phyloP scores from a whole-genome alignment of 2,797 vertebrate species.

The Betta splendens region DNA sequence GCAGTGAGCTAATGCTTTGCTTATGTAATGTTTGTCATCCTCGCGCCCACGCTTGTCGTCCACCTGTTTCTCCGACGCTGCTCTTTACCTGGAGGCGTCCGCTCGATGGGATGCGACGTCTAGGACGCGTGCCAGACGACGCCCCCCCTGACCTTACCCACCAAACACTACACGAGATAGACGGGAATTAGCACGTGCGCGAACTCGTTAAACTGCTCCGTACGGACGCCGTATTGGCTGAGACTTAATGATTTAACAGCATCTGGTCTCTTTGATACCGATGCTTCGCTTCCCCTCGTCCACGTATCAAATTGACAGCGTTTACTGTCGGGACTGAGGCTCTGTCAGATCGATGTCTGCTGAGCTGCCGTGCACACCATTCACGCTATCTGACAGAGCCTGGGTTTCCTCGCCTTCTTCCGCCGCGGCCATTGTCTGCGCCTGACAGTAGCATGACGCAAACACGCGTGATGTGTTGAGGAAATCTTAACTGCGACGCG shows the following conservation, averaged over 20 bases:
- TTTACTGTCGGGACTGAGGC: constrained; percentile 46
- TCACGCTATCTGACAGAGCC: constrained; percentile 42
- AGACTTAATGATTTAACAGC: constrained; percentile 25
- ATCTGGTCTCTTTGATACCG: constrained; percentile 27
- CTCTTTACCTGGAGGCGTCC: constrained; percentile 28
- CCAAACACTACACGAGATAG: neutral
- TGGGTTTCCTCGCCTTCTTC: constrained; percentile 41
- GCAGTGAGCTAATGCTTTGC: constrained; percentile 42
- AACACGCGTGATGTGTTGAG: constrained; percentile 64
- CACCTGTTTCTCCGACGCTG: constrained; percentile 30
- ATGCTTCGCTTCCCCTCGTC: constrained; percentile 27
- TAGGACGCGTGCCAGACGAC: constrained; percentile 9
- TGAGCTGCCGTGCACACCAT: constrained; percentile 41
- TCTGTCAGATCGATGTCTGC: constrained; percentile 55
- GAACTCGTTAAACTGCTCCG: constrained; percentile 3
- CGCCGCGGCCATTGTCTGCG: constrained; percentile 46
- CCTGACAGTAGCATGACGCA: constrained; percentile 73
- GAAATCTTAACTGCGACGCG: constrained; percentile 28
- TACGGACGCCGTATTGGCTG: constrained; percentile 8
- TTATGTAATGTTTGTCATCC: constrained; percentile 44
- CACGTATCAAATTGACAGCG: constrained; percentile 40
- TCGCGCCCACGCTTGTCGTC: constrained; percentile 14
- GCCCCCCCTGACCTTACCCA: constrained; percentile 6
- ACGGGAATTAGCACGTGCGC: constrained; percentile 16
- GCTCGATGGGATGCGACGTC: constrained; percentile 32